phyloP scores from a whole-genome alignment of 2,797 vertebrate genomes.

The Chelidonichthys spinosus region DNA sequence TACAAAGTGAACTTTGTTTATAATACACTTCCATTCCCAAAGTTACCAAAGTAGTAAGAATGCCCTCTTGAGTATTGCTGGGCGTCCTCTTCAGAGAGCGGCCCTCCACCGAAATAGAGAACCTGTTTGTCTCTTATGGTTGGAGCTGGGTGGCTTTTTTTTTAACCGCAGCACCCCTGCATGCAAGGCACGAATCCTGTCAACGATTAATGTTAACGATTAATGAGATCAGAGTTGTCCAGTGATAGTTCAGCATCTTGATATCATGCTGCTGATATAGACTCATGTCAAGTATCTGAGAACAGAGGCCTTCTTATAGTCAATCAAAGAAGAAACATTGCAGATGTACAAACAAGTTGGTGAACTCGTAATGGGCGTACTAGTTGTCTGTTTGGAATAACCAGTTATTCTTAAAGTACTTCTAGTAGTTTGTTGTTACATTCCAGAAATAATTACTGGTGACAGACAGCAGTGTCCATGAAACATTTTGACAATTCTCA shows the following conservation, averaged over 20 bases:
- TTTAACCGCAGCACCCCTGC: too few relatives aligned
- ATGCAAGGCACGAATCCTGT: too few relatives aligned
- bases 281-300: constrained; percentile 1
- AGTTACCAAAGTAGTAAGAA: constrained; percentile 6
- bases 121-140: too few relatives aligned
- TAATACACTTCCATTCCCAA: neutral
- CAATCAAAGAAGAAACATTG: neutral
- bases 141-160: too few relatives aligned
- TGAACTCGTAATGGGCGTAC: neutral
- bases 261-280: neutral
- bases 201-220: too few relatives aligned
- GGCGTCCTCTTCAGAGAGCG: constrained; percentile 1
- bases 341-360: neutral
- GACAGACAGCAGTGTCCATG: constrained; percentile 1
- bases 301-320: neutral
- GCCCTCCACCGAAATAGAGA: neutral
- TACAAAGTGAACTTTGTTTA: neutral
- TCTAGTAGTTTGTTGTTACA: constrained; percentile 7
- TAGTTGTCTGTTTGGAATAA: neutral
- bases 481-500: neutral
- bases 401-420: neutral
- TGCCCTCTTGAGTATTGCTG: neutral
- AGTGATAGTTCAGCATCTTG: neutral
- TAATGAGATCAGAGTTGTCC: neutral
- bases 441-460: neutral